Evolutionary conservation across 2,113 vertebrate genomes (phyloP), one percentile per base, ranked within the genome.

Genomic region (Lepus americanus): DNA sequence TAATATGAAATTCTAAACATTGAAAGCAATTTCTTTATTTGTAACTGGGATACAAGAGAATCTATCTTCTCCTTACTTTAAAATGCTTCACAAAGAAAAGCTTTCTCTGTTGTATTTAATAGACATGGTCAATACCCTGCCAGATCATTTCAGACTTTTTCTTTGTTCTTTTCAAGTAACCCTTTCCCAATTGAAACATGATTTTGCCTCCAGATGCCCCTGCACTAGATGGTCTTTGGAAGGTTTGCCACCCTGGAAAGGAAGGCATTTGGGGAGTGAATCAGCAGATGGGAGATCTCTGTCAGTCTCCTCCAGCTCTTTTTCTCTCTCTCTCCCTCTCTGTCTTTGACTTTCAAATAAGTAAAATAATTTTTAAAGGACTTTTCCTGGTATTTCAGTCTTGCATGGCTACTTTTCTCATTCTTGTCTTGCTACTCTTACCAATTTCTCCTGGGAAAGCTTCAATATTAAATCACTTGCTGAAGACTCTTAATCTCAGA

Each of bases 401-500:
- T 85, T 39, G 19, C 61, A 89, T 86, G 81, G 27, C 14, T 87
- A 74, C n/a, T 87, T 59, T 77, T 31, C 66, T 70, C 16, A 3
- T 92, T 73, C 27, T 6, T 6, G 29, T 90, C 31, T 78, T 79
- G 6, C 19, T 89, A 92, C 44, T 29, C 53, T 77, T 76, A 36
- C 36, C 39, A 66, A 5, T 84, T 88, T 79, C 82, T 92, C 76
- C 53, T 74, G 61, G 51, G 64, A 94, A 67, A 3, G n/a, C 63
- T 55, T 95, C 49, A 69, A 49, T 72, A 86, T 91, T 78, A 95
- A 90, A 78, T 82, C 74, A 89, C 51, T 94, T 79, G 36, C 36
- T 92, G 67, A 78, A 72, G 64, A 82, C 44, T 91, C 64, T 64
- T 94, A 53, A 78, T 72, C 70, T 72, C 22, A 81, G 73, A 77